Conservation (phyloP, 2,113 vertebrate species). For the Mustelus asterias region DNA sequence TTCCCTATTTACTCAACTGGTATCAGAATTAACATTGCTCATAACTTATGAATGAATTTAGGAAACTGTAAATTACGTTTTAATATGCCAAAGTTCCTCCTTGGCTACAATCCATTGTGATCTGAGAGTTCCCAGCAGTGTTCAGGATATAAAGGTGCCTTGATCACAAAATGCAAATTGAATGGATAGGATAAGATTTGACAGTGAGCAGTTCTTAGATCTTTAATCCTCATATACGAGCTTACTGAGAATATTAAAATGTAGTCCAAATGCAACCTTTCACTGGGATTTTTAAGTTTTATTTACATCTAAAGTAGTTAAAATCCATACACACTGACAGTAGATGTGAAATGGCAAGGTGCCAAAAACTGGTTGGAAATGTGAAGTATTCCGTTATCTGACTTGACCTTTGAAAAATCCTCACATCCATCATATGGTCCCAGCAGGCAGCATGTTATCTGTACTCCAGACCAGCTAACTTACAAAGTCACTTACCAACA, state of each 20-base stretch:
- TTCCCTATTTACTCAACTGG: neutral
- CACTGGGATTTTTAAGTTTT: neutral
- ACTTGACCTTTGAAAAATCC: neutral
- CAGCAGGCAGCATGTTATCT: neutral
- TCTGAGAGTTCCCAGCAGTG: neutral
- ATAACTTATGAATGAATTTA: neutral
- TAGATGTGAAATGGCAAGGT: neutral
- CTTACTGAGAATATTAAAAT: neutral
- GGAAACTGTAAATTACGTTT: neutral
- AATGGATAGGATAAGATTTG: neutral
- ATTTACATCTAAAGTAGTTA: neutral
- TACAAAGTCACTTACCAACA: neutral
- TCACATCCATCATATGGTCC: neutral
- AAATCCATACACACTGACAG: neutral
- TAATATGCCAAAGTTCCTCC: neutral
- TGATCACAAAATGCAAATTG: neutral
- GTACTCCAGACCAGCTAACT: neutral
- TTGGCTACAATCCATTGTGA: neutral
- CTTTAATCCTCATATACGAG: neutral
- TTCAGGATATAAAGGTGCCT: neutral
- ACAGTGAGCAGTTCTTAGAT: neutral
- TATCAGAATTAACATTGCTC: neutral
- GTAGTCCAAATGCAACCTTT: too few species aligned
- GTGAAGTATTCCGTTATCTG: conserved; percentile 21
- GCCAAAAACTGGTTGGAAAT: neutral